These are phyloP conservation scores for Bufotes viridis DNA, from an alignment of 2,797 vertebrate species.

Conservation along the genomic window DNA sequence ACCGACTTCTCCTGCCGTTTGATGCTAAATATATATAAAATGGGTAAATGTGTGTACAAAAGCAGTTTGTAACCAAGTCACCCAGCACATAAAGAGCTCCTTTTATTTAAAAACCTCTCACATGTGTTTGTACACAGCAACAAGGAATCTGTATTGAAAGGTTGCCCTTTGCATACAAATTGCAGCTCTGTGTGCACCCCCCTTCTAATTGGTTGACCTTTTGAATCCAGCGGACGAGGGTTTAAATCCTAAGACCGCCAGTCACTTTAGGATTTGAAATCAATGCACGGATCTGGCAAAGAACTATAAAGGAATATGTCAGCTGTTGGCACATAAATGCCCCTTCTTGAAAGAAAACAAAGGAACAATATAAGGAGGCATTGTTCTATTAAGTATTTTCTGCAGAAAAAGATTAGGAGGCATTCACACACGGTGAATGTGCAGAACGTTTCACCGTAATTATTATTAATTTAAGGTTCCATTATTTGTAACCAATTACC, in stretches of 20 bases:
- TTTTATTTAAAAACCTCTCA: slow-evolving; percentile 60
- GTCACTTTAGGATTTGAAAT: slow-evolving; percentile 72
- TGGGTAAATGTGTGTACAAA: slow-evolving; percentile 37
- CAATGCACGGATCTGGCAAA: slow-evolving; percentile 66
- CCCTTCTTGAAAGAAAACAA: slow-evolving; percentile 57
- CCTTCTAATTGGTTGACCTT: slow-evolving; percentile 78
- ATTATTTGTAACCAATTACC: slow-evolving; percentile 77
- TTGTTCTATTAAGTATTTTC: slow-evolving; percentile 54
- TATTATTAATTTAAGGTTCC: slow-evolving; percentile 72
- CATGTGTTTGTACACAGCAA: slow-evolving; percentile 68
- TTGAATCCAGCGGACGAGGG: slow-evolving; percentile 71
- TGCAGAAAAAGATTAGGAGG: slow-evolving; percentile 55
- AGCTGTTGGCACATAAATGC: slow-evolving; percentile 43
- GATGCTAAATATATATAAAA: slow-evolving; percentile 36
- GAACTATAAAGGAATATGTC: slow-evolving; percentile 54
- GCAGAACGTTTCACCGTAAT: slow-evolving; percentile 69
- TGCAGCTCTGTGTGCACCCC: slow-evolving; percentile 68
- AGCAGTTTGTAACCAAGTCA: slow-evolving; percentile 42
- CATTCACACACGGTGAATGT: slow-evolving; percentile 64
- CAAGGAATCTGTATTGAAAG: slow-evolving; percentile 71
- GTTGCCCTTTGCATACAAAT: slow-evolving; percentile 77
- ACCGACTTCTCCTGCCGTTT: slow-evolving; percentile 30
- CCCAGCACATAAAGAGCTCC: slow-evolving; percentile 32
- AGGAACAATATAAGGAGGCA: slow-evolving; percentile 45
- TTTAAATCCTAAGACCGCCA: slow-evolving; percentile 73